Evolutionary conservation across 2,113 vertebrate species (phyloP), one percentile per base, ranked within the genome.

Genomic region (Nothobranchius furzeri): DNA sequence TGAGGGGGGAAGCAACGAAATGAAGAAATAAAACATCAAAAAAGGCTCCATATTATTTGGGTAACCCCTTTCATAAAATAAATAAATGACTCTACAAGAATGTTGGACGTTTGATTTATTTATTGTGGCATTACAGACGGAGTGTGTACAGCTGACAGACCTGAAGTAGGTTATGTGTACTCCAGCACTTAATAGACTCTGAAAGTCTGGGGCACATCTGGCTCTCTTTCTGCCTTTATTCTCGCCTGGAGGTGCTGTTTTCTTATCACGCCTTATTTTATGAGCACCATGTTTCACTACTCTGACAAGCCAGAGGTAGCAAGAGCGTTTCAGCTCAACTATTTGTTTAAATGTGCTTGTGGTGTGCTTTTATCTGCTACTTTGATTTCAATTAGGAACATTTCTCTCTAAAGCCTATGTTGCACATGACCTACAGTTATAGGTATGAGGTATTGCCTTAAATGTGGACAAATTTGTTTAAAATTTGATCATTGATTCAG

Each of bases 161-260:
- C 78, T 82, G 73, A 88, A 84, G 81, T 86, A 85, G 84, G 85
- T 86, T 87, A 79, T 72, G 43, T 83, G 68, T 73, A 47, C 72
- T 75, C 69, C 50, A 70, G 71, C 63, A 69, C 58, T 73, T 80
- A 78, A 87, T 71, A 70, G 76, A 83, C 46, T 63, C 64, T 82
- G 83, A 84, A 83, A 65, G 67, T 79, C 62, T 8, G 12, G 73
- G 84, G 0, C 84, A 68, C 85, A 89, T 86, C 84, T 90, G 85
- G 79, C 66, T 76, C 45, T 74, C 48, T 49, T 66, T 74, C 73
- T 81, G 70, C 68, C 66, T 68, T 67, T 25, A 37, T 78, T 86
- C 49, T 50, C 59, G 43, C 77, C 85, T 82, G 46, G 46, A 70
- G 81, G 81, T 79, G 81, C 60, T 74, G 62, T 73, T 84, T 84